Conservation (phyloP, 2,888 invertebrate genomes). For the Sturmia bella region DNA sequence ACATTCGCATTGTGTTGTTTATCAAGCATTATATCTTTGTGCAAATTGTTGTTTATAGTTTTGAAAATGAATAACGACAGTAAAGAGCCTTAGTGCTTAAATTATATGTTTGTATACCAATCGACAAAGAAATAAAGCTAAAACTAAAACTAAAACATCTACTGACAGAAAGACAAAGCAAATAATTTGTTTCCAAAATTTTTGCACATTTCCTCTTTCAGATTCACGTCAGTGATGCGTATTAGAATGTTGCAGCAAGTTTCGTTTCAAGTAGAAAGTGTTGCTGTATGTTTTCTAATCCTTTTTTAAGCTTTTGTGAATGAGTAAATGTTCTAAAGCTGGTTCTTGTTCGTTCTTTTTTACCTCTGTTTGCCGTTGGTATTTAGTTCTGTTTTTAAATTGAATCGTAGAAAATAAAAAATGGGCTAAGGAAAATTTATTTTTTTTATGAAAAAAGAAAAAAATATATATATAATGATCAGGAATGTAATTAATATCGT, state of each 20-base stretch:
- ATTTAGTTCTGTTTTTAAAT: too few species aligned
- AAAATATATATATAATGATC: too few species aligned
- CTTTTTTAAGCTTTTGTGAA: not conserved
- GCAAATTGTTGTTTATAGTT: slow-evolving; percentile 52
- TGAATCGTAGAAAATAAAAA: too few species aligned
- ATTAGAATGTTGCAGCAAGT: not conserved
- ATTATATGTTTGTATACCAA: slow-evolving; percentile 40
- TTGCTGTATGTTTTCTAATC: not conserved
- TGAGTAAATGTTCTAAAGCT: not conserved
- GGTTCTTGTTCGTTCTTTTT: not conserved
- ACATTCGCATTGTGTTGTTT: too few species aligned
- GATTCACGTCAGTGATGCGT: not conserved
- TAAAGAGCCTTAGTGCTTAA: slow-evolving; percentile 57
- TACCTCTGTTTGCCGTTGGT: too few species aligned
- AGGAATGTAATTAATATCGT: too few species aligned
- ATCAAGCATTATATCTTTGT: not conserved
- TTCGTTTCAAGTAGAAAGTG: not conserved
- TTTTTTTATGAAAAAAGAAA: too few species aligned
- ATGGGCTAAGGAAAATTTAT: too few species aligned
- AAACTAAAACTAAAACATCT: not conserved
- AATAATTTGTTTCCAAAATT: not conserved
- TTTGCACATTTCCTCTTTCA: not conserved
- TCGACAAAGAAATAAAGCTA: slow-evolving; percentile 2
- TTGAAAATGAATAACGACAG: slow-evolving; percentile 58
- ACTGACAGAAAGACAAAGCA: not conserved